phyloP scores from a whole-genome alignment of 2,888 invertebrate species.

The Euphydryas editha region DNA sequence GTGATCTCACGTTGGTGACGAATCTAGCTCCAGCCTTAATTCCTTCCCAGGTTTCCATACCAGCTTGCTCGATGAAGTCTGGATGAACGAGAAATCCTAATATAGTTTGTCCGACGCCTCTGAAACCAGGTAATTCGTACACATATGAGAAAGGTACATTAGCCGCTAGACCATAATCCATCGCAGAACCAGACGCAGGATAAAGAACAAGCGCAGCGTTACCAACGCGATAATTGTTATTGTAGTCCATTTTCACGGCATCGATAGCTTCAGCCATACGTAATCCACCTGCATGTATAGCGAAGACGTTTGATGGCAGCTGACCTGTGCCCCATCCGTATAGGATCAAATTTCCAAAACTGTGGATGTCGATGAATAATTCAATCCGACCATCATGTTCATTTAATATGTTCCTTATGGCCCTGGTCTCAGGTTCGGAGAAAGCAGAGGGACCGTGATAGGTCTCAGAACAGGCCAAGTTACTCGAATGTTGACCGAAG shows the following conservation, averaged over 20 bases:
- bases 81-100: slow-evolving; percentile 50
- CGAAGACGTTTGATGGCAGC: slow-evolving; percentile 74
- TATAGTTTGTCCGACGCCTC: background rate
- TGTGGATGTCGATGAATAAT: slow-evolving; percentile 89
- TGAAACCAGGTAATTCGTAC: slow-evolving; percentile 74
- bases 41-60: slow-evolving; percentile 85
- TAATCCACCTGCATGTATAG: slow-evolving; percentile 68
- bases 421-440: slow-evolving; percentile 86
- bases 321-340: slow-evolving; percentile 83
- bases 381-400: slow-evolving; percentile 75
- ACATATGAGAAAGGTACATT: slow-evolving; percentile 85
- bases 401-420: slow-evolving; percentile 83
- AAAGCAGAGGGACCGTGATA: slow-evolving; percentile 85
- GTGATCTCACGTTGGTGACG: slow-evolving; percentile 43
- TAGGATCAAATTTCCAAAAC: slow-evolving; percentile 87
- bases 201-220: slow-evolving; percentile 79
- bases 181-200: slow-evolving; percentile 84
- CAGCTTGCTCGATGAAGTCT: slow-evolving; percentile 81
- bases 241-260: slow-evolving; percentile 53
- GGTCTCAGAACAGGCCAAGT: slow-evolving; percentile 81
- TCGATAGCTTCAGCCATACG: slow-evolving; percentile 70
- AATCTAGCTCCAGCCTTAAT: slow-evolving; percentile 79
- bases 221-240: slow-evolving; percentile 79
- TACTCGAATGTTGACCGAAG: slow-evolving; percentile 84
- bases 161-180: slow-evolving; percentile 85